Evolutionary conservation across 2,888 invertebrate species (phyloP).

Genomic region (Drosophila demipolita): DNA sequence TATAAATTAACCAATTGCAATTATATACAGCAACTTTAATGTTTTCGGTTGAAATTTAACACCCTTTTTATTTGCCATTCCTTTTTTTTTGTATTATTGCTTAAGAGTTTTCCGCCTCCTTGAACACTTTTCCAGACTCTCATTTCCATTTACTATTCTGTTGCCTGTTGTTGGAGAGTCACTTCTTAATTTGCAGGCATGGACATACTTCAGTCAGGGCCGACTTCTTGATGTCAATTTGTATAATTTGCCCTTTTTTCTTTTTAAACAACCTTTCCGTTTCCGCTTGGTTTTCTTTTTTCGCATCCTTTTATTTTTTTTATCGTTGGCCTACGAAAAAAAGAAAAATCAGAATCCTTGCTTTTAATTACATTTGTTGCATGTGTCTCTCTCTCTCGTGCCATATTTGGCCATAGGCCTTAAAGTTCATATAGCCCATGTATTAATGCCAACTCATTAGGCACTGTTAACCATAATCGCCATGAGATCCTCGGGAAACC

Average conservation of each 20-base stretch:
- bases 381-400: constrained; percentile 18
- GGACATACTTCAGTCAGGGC: constrained; percentile 21
- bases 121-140: constrained; percentile 21
- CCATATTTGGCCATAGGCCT: constrained; percentile 1
- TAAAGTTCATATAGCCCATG: constrained; percentile 30
- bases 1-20: background rate
- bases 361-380: constrained; percentile 48
- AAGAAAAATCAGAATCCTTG: constrained; percentile 8
- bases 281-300: background rate
- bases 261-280: constrained; percentile 6
- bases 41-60: constrained; percentile 9
- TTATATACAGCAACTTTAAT: background rate
- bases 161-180: constrained; percentile 12
- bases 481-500: constrained; percentile 49
- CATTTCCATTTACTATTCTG: constrained; percentile 25
- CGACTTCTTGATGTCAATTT: constrained; percentile 50
- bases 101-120: constrained; percentile 8
- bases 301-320: background rate
- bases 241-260: constrained; percentile 21
- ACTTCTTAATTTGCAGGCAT: constrained; percentile 42
- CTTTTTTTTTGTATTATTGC: constrained; percentile 3
- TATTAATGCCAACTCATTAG: constrained; percentile 75
- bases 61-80: constrained; percentile 21
- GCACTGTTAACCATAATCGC: constrained; percentile 66
- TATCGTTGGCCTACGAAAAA: background rate